Base-by-base conservation (phyloP, 2,888 invertebrate genomes). In the Patella caerulea region DNA sequence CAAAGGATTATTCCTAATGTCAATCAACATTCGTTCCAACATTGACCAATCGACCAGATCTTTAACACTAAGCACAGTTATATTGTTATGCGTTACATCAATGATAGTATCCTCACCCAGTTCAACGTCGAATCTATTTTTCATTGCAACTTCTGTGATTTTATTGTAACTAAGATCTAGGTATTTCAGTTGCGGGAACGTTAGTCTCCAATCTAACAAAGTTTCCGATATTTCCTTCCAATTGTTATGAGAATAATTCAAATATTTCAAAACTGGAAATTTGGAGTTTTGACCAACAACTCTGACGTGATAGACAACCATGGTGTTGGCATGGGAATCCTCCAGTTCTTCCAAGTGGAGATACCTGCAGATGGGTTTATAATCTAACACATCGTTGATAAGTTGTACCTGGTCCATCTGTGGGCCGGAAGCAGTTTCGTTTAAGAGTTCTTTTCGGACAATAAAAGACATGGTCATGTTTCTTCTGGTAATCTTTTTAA, bases 101-200 rank as follows among this genome's bases (percentile, higher is more conserved):
- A 82, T 75, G 9, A 54, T 75, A 2, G 78, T 79, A 2, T 29
- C 54, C 11, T 52, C 71, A 9, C n/a, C n/a, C 7, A 56, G 45
- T 1, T 54, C 9, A 14, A 17, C 9, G 15, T 74, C 53, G 12
- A 78, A 74, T 52, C 24, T 19, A 15, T 59, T 45, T 29, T 74
- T 72, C 17, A 85, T 75, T 12, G 82, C 79, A 14, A 87, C 71
- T 56, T 79, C 77, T 1, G 84, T 80, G 19, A 88, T 85, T 11
- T 79, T 71, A 74, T 88, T 88, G 69, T 85, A 76, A 2, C 85
- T 86, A 1, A 87, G 79, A 59, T 88, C 87, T 52, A 87, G 76
- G 11, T 79, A 77, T 55, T 84, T 81, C 34, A 86, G 74, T 45
- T 83, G 84, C 0, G 83, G 85, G 72, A 86, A 88, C 70, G 83